Conservation (phyloP, 2,888 invertebrate species). For the Protophormia terraenovae region DNA sequence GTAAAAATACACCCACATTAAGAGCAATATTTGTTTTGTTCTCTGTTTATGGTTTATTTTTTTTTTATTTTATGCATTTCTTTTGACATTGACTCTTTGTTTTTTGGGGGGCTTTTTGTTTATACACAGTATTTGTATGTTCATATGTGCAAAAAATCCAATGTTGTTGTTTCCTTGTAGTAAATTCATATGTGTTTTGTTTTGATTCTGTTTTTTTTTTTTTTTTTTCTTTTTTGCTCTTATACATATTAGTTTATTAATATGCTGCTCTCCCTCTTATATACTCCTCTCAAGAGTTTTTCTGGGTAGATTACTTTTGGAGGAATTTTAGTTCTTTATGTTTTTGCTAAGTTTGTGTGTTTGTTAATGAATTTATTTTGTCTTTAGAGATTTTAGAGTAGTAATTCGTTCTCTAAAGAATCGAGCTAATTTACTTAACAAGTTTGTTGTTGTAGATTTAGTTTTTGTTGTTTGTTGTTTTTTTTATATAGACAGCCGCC, state of each 20-base stretch:
- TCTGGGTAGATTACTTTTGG: slow-evolving; percentile 1
- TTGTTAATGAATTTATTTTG: slow-evolving; percentile 2
- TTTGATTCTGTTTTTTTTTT: not conserved
- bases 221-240: not conserved
- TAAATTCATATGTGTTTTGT: too few species aligned
- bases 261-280: too few species aligned
- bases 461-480: not conserved
- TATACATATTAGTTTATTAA: too few species aligned
- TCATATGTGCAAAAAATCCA: too few species aligned
- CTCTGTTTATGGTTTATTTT: not conserved
- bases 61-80: slow-evolving; percentile 19
- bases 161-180: not conserved
- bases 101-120: not conserved
- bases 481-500: slow-evolving; percentile 16
- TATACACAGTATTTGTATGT: not conserved
- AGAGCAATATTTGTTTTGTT: slow-evolving; percentile 24
- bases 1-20: slow-evolving; percentile 34
- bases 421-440: slow-evolving; percentile 55
- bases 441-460: not conserved
- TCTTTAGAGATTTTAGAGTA: not conserved
- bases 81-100: slow-evolving; percentile 51
- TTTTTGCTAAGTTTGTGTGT: slow-evolving; percentile 5
- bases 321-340: not conserved
- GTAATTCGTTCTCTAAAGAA: too few species aligned
- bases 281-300: not conserved